phyloP scores from a whole-genome alignment of 2,113 vertebrate genomes.

The Gallinago paraguaiae region DNA sequence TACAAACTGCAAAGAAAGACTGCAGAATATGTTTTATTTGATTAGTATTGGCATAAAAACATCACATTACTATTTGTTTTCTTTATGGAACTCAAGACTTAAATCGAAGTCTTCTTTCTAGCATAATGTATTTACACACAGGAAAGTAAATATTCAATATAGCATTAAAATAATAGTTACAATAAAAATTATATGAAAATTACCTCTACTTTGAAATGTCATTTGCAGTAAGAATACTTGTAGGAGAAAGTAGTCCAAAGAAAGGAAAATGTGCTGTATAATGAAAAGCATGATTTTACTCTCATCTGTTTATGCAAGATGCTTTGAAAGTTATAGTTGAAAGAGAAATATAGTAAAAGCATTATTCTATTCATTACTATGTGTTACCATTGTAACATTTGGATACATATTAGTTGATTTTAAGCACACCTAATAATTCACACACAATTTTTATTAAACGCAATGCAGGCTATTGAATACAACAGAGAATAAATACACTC shows the following conservation, averaged over 20 bases:
- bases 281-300: not conserved
- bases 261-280: not conserved
- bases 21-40: constrained; percentile 12
- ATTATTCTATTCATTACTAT: not conserved
- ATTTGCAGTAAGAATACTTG: not conserved
- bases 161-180: not conserved
- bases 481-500: not conserved
- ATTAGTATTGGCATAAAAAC: constrained; percentile 37
- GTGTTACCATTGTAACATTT: not conserved
- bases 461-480: not conserved
- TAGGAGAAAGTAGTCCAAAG: not conserved
- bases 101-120: not conserved
- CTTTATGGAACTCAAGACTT: not conserved
- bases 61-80: constrained; percentile 20
- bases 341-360: not conserved
- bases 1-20: not conserved
- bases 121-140: not conserved
- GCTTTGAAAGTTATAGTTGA: not conserved
- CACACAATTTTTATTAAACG: not conserved
- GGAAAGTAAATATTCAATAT: not conserved
- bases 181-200: not conserved
- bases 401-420: not conserved
- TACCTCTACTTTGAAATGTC: not conserved
- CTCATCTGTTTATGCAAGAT: not conserved
- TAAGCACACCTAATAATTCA: not conserved